These are phyloP conservation scores for Ianthella basta DNA, from an alignment of 37 sponge, comb jelly and placozoan species.

Conservation along the genomic window DNA sequence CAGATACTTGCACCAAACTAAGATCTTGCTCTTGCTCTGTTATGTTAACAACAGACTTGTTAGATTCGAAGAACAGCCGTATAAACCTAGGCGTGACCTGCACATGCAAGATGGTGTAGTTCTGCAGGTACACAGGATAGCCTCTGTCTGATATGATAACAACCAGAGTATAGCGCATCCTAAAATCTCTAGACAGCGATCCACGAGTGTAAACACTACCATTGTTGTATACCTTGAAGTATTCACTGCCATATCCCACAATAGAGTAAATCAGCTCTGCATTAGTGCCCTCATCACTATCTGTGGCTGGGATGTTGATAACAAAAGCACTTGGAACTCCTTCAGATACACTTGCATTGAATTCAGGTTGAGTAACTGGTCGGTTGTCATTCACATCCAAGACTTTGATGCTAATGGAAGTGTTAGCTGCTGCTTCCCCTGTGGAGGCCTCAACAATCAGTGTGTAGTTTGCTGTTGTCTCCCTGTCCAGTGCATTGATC, in stretches of 20 bases:
- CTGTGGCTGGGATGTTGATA: conserved; percentile 68
- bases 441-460: conserved; percentile 53
- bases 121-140: conserved; percentile 32
- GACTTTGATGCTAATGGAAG: conserved; percentile 47
- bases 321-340: conserved; percentile 31
- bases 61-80: conserved; percentile 31
- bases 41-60: conserved; percentile 26
- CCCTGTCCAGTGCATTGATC: conserved; percentile 64
- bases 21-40: conserved; percentile 30
- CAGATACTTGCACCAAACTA: background rate
- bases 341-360: conserved; percentile 59
- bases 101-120: conserved; percentile 70
- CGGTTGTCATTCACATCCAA: conserved; percentile 86
- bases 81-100: conserved; percentile 33
- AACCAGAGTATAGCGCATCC: conserved; percentile 64
- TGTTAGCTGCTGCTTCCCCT: conserved; percentile 42
- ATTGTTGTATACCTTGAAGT: conserved; percentile 55
- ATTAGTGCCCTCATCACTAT: conserved; percentile 74
- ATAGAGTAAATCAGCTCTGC: conserved; percentile 68
- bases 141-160: conserved; percentile 72
- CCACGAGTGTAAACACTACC: conserved; percentile 54
- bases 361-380: conserved; percentile 56
- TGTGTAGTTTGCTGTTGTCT: conserved; percentile 43
- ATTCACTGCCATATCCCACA: conserved; percentile 63
- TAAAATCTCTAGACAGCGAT: conserved; percentile 30